Percentiles rank a stretch among this genome's conserved stretches.
Evolutionary conservation across 2,888 invertebrate genomes (phyloP).

Genomic region (Argyresthia goedartella): DNA sequence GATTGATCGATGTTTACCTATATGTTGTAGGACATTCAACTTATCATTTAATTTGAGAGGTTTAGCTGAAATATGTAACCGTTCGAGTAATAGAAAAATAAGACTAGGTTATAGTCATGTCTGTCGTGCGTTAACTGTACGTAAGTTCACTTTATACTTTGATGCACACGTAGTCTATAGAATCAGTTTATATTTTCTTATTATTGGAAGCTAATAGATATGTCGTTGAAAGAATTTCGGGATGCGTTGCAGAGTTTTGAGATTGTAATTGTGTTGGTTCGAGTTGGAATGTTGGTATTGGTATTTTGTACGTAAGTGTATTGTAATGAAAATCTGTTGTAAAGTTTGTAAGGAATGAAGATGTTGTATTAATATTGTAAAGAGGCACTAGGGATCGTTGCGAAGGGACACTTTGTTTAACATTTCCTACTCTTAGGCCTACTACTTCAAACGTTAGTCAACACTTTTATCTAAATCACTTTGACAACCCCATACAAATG

Average conservation of each 20-base stretch:
- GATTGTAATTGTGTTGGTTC: constrained; percentile 19
- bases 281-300: neutral
- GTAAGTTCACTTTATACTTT: constrained; percentile 64
- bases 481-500: too few species aligned
- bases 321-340: constrained; percentile 18
- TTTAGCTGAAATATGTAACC: constrained; percentile 46
- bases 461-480: too few species aligned
- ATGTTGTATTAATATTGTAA: constrained; percentile 23
- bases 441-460: too few species aligned
- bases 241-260: constrained; percentile 35
- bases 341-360: constrained; percentile 50
- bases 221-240: constrained; percentile 53
- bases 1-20: constrained; percentile 28
- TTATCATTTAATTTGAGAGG: constrained; percentile 33
- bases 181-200: constrained; percentile 44
- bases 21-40: constrained; percentile 33
- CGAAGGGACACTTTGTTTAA: constrained; percentile 54
- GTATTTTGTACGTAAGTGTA: constrained; percentile 36
- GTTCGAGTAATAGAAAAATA: constrained; percentile 53
- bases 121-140: constrained; percentile 57
- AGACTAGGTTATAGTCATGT: constrained; percentile 57
- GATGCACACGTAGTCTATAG: constrained; percentile 58
- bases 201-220: constrained; percentile 58
- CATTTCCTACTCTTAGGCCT: constrained; percentile 24
- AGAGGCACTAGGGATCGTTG: constrained; percentile 58